Evolutionary conservation across 2,888 invertebrate species (phyloP), one percentile per base, ranked within the genome.

Genomic region (Idaea biselata): DNA sequence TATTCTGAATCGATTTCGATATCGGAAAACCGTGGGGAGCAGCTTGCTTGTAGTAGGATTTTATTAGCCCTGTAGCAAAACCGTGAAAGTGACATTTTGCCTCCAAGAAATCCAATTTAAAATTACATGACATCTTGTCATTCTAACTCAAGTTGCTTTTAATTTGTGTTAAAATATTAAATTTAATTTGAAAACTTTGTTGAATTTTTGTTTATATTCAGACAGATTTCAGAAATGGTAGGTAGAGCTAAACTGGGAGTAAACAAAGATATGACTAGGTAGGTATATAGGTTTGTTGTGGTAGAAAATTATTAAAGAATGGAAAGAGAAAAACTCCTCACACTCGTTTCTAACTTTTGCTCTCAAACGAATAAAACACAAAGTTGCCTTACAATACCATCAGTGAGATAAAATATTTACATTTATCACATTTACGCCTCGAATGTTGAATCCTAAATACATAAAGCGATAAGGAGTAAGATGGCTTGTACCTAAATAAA

Each of bases 71-170:
- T 44, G 44, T 44, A 44, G 44, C 44, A 14, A 44, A 44, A 44
- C 44, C 44, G 44, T 44, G 44, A 44, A 44, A 44, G 14, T 44
- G 44, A 44, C 44, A 44, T 5, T 44, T 44, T 11, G 44, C 11
- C 11, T 14, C 44, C 5, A 14, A 44, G 44, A 44, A 44, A 44
- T 44, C 44, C 11, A 44, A 44, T 44, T 44, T 44, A 44, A 44
- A 44, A 44, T 44, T 44, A 44, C 44, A 44, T 44, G 44, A 44
- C 44, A 44, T 44, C 44, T 44, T 44, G 44, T 44, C 44, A 44
- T 44, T 44, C 44, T 44, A 8, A 44, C 44, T 44, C 14, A 44
- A 44, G 44, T 44, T 44, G 14, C 44, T 44, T 44, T 44, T 44
- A 44, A 44, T 44, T 44, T 44, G 44, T 44, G 44, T 44, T 44